Conservation (phyloP, 2,888 invertebrate genomes). For the Alsophila aescularia region DNA sequence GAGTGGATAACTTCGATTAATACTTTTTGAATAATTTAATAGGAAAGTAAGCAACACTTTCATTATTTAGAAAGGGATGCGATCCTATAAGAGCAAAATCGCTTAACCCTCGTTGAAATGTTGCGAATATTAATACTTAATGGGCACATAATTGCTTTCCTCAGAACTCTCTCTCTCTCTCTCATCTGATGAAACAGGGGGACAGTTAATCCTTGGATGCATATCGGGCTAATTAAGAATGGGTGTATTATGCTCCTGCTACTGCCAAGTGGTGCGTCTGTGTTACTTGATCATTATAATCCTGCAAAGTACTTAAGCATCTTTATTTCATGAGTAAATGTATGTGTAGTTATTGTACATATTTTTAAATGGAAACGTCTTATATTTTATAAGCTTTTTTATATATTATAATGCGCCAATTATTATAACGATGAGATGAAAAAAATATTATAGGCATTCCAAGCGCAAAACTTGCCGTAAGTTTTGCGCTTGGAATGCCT, state of each 20-base stretch:
- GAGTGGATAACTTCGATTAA: conserved; percentile 31
- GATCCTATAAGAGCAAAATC: conserved; percentile 52
- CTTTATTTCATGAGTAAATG: too few relatives aligned
- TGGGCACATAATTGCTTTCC: conserved; percentile 58
- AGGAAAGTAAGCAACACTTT: conserved; percentile 38
- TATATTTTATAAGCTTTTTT: too few relatives aligned
- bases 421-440: too few relatives aligned
- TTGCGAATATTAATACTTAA: conserved; percentile 60
- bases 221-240: conserved; percentile 51
- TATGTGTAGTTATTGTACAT: too few relatives aligned
- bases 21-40: conserved; percentile 37
- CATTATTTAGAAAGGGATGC: conserved; percentile 41
- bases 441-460: too few relatives aligned
- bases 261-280: background rate
- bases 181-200: conserved; percentile 56
- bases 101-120: conserved; percentile 55
- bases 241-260: conserved; percentile 6
- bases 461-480: too few relatives aligned
- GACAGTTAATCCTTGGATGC: conserved; percentile 50
- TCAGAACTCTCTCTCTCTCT: conserved; percentile 42
- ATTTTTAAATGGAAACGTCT: too few relatives aligned
- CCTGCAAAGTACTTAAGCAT: background rate
- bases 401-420: too few relatives aligned
- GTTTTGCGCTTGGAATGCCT: too few relatives aligned
- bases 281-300: background rate